Evolutionary conservation across 2,888 invertebrate species (phyloP).

Genomic region (Microplitis manilae): DNA sequence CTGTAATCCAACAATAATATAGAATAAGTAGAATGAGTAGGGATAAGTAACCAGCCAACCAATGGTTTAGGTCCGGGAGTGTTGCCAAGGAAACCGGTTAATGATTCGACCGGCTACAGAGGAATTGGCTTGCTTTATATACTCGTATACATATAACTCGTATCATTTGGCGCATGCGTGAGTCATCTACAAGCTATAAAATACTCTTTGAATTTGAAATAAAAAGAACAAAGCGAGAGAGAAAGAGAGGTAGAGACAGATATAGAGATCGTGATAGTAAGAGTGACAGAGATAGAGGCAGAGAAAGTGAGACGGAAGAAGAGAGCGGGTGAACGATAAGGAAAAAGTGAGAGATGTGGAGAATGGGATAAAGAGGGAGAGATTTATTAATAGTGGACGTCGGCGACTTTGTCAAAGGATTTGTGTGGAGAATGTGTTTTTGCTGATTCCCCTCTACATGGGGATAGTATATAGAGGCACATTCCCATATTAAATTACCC

Average conservation of each 20-base stretch:
- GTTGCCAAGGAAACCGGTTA: slow-evolving; percentile 72
- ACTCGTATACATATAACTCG: slow-evolving; percentile 21
- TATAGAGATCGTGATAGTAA: background rate
- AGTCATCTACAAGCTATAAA: slow-evolving; percentile 15
- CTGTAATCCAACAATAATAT: slow-evolving; percentile 12
- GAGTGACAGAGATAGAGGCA: background rate
- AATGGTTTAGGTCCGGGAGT: slow-evolving; percentile 65
- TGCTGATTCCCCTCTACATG: slow-evolving; percentile 12
- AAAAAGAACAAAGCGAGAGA: slow-evolving; percentile 3
- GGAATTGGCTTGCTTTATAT: slow-evolving; percentile 64
- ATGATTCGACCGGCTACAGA: slow-evolving; percentile 70
- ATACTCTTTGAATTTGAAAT: background rate
- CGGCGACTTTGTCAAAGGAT: background rate
- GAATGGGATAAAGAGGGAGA: background rate
- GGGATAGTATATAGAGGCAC: background rate
- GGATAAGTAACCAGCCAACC: slow-evolving; percentile 63
- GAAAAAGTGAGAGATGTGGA: too few species aligned
- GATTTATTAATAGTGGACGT: background rate
- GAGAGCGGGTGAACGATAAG: too few species aligned
- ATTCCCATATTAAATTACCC: slow-evolving; percentile 31
- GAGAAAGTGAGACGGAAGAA: background rate
- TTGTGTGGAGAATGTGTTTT: background rate
- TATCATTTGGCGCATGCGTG: slow-evolving; percentile 37
- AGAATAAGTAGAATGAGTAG: slow-evolving; percentile 44
- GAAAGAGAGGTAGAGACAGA: background rate